These are phyloP conservation scores for Ephestia elutella DNA, from an alignment of 1,140 invertebrate species.

Conservation along the genomic window DNA sequence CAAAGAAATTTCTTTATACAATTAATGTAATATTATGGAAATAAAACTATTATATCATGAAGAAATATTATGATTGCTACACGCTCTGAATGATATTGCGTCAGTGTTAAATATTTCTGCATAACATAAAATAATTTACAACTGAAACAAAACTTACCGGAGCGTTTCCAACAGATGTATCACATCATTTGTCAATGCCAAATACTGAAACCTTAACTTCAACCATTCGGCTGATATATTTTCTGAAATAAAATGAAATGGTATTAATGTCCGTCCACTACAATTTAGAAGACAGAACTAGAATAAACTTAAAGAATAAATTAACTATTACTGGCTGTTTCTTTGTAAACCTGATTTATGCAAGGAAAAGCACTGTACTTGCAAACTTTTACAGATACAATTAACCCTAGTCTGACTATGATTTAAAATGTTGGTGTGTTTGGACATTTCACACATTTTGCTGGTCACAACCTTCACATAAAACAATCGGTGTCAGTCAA, in stretches of 20 bases:
- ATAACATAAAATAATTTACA: conserved; percentile 42
- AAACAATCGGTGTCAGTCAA: neutral
- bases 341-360: too few species aligned
- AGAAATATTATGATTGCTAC: conserved; percentile 53
- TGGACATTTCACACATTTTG: too few species aligned
- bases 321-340: too few species aligned
- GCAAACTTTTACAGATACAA: too few species aligned
- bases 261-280: neutral
- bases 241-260: conserved; percentile 61
- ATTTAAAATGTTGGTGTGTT: too few species aligned
- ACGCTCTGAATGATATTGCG: conserved; percentile 13
- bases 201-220: conserved; percentile 81
- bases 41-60: conserved; percentile 46
- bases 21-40: conserved; percentile 19
- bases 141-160: conserved; percentile 57
- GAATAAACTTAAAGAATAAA: too few species aligned
- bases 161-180: conserved; percentile 79
- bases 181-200: conserved; percentile 79
- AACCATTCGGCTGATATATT: conserved; percentile 85
- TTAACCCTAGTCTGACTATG: too few species aligned
- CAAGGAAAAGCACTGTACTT: too few species aligned
- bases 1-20: conserved; percentile 41
- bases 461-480: too few species aligned
- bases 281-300: neutral
- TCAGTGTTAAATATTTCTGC: conserved; percentile 58